Percentiles rank a stretch among this genome's conserved stretches.
These are phyloP conservation scores for Anarsia innoxiella DNA, from an alignment of 2,888 invertebrate species.

Conservation along the genomic window DNA sequence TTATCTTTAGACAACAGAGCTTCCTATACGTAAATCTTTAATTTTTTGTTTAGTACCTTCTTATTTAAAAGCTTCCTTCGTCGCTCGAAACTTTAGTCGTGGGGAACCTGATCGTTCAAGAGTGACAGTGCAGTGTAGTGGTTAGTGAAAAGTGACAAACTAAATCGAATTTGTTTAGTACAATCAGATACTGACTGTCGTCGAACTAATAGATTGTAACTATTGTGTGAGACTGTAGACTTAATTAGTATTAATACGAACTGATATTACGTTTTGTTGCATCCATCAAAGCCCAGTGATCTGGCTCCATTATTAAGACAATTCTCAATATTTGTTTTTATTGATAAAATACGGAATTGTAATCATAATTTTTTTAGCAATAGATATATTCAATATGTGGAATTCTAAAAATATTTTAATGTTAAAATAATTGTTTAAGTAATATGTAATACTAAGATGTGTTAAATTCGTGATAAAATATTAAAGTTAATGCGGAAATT, in stretches of 20 bases:
- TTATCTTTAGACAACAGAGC: constrained; percentile 31
- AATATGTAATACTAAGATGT: constrained; percentile 45
- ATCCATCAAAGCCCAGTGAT: too few species aligned
- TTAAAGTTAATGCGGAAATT: constrained; percentile 47
- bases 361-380: constrained; percentile 37
- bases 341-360: constrained; percentile 41
- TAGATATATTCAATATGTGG: constrained; percentile 41
- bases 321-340: too few species aligned
- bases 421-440: constrained; percentile 55
- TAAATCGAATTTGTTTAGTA: constrained; percentile 26
- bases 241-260: constrained; percentile 37
- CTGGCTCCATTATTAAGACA: too few species aligned
- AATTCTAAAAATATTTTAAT: constrained; percentile 59
- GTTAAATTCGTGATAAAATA: constrained; percentile 63
- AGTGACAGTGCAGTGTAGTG: constrained; percentile 19
- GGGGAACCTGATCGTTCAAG: constrained; percentile 18
- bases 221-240: constrained; percentile 38
- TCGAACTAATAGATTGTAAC: constrained; percentile 31
- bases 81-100: constrained; percentile 25
- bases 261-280: constrained; percentile 31
- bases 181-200: constrained; percentile 30
- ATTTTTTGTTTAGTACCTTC: constrained; percentile 22
- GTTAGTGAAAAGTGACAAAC: constrained; percentile 20
- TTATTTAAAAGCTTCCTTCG: too few species aligned
- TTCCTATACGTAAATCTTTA: too few species aligned